These are phyloP conservation scores for Allacma fusca DNA, from an alignment of 2,888 invertebrate species.

Conservation along the genomic window DNA sequence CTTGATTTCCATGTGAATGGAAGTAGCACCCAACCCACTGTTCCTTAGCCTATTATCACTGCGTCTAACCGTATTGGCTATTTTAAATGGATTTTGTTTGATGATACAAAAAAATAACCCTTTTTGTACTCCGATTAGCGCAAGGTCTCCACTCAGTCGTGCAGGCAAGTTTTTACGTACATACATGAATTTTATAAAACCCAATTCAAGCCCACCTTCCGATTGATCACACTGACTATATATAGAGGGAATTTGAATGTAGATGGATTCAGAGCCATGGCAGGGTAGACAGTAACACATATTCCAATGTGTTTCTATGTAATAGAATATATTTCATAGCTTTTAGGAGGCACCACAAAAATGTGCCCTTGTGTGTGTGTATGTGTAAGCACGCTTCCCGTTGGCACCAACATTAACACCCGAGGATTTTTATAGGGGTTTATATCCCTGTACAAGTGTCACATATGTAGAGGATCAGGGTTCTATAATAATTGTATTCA, in stretches of 20 bases:
- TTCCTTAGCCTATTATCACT: conserved; percentile 2
- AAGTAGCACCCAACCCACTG: conserved; percentile 11
- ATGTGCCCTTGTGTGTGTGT: neutral
- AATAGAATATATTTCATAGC: too few relatives aligned
- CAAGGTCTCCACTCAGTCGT: neutral
- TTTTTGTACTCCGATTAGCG: conserved; percentile 47
- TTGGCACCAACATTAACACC: conserved; percentile 3
- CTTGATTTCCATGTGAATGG: neutral
- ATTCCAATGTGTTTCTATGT: too few relatives aligned
- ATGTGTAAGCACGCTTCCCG: neutral
- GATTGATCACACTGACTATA: too few relatives aligned
- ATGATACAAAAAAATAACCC: conserved; percentile 46
- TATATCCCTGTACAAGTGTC: neutral
- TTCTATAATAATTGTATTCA: too few relatives aligned
- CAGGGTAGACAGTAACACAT: too few relatives aligned
- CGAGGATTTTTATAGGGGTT: neutral
- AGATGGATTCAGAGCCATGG: too few relatives aligned
- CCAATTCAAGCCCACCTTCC: too few relatives aligned
- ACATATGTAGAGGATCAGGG: neutral
- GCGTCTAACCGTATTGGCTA: conserved; percentile 47
- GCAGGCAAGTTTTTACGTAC: too few relatives aligned
- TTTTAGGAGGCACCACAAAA: neutral
- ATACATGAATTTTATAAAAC: too few relatives aligned
- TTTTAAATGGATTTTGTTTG: conserved; percentile 57
- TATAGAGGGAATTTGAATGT: too few relatives aligned